These are phyloP conservation scores for Eulemur albifrons DNA, from an alignment of 2,797 vertebrate species.

Conservation along the genomic window DNA sequence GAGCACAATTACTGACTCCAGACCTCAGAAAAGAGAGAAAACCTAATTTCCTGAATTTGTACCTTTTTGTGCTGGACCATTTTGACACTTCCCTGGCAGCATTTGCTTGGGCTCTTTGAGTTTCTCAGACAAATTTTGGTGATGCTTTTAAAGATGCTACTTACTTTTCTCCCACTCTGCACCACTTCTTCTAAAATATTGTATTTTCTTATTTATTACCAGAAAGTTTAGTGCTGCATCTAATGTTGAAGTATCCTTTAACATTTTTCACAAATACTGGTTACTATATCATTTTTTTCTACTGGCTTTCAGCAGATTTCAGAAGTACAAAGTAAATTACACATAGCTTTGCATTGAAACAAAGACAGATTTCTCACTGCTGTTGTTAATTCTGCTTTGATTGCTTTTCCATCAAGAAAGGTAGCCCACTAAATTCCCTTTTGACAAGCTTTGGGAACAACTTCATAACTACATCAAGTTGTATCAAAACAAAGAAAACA, in stretches of 20 bases:
- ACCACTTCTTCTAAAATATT: conserved; percentile 31
- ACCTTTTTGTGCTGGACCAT: conserved; percentile 39
- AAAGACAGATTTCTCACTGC: background rate
- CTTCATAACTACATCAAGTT: background rate
- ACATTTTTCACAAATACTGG: conserved; percentile 18
- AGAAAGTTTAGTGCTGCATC: conserved; percentile 60
- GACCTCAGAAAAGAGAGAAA: background rate
- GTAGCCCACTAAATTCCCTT: background rate
- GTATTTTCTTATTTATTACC: conserved; percentile 64
- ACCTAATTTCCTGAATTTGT: conserved; percentile 49
- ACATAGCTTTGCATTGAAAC: conserved; percentile 28
- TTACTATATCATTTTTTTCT: background rate
- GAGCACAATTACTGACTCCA: background rate
- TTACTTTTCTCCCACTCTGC: background rate
- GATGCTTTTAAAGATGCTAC: conserved; percentile 23
- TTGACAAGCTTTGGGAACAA: background rate
- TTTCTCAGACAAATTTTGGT: conserved; percentile 5
- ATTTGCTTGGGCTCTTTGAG: background rate
- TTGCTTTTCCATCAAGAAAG: background rate
- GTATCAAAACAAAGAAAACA: background rate
- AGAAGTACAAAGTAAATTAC: conserved; percentile 33
- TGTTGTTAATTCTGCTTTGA: conserved; percentile 29
- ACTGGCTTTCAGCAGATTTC: background rate
- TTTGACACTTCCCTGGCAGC: conserved; percentile 11
- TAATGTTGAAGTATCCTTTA: conserved; percentile 55